phyloP scores from a whole-genome alignment of 2,888 invertebrate species.

The Eilema sororculum region DNA sequence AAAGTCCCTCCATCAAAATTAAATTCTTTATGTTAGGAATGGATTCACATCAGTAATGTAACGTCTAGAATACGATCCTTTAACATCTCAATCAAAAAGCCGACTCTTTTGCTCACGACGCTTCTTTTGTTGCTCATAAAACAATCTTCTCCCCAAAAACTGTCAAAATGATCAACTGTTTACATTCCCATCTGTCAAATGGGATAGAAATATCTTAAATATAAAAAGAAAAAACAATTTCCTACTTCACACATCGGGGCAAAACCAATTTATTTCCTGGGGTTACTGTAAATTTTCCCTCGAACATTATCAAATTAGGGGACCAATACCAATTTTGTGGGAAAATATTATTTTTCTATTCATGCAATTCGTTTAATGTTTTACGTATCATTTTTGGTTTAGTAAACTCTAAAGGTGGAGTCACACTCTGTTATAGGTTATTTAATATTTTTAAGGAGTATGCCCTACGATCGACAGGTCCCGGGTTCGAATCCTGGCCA shows the following conservation, averaged over 20 bases:
- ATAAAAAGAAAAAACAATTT: constrained; percentile 16
- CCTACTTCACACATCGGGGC: constrained; percentile 13
- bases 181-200: constrained; percentile 9
- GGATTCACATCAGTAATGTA: too few relatives aligned
- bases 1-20: too few relatives aligned
- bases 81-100: too few relatives aligned
- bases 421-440: not conserved
- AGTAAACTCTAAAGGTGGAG: constrained; percentile 32
- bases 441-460: too few relatives aligned
- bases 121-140: not conserved
- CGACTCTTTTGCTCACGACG: not conserved
- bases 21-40: too few relatives aligned
- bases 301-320: constrained; percentile 19
- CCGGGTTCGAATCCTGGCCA: too few relatives aligned
- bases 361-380: constrained; percentile 38
- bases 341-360: constrained; percentile 28
- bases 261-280: constrained; percentile 19
- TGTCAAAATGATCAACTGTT: constrained; percentile 2
- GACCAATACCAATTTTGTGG: constrained; percentile 12
- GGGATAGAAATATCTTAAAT: not conserved
- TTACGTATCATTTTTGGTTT: constrained; percentile 39
- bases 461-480: too few relatives aligned
- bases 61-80: too few relatives aligned
- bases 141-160: not conserved
- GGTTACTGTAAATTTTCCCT: constrained; percentile 10